Evolutionary conservation across 1,140 invertebrate genomes (phyloP).

Genomic region (Cotesia glomerata): DNA sequence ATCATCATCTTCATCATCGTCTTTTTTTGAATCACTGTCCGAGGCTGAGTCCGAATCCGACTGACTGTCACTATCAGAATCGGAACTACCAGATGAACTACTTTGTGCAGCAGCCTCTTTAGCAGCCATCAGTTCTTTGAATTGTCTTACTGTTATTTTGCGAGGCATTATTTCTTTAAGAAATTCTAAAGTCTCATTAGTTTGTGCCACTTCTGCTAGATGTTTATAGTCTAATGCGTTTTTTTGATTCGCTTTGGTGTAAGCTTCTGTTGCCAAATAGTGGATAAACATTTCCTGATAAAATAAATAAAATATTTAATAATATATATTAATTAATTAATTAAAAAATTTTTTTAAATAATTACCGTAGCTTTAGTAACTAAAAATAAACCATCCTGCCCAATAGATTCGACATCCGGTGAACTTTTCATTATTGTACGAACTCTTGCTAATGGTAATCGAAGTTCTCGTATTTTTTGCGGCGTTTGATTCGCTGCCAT

Average conservation of each 20-base stretch:
- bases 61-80: conserved; percentile 53
- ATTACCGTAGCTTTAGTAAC: conserved; percentile 78
- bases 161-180: conserved; percentile 74
- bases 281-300: conserved; percentile 72
- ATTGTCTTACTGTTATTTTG: conserved; percentile 73
- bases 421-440: conserved; percentile 89
- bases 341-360: conserved; percentile 27
- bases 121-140: conserved; percentile 70
- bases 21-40: conserved; percentile 47
- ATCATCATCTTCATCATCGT: conserved; percentile 31
- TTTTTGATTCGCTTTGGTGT: conserved; percentile 56
- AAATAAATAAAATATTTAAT: conserved; percentile 44
- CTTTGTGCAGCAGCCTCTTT: conserved; percentile 53
- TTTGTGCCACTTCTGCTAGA: conserved; percentile 72
- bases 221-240: conserved; percentile 72
- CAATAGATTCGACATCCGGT: conserved; percentile 79
- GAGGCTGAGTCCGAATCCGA: conserved; percentile 55
- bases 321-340: conserved; percentile 36
- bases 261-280: conserved; percentile 69
- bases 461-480: conserved; percentile 52
- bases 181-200: conserved; percentile 71
- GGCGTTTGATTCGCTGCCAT: conserved; percentile 51
- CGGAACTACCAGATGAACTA: conserved; percentile 50
- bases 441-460: conserved; percentile 74
- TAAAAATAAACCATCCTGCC: conserved; percentile 75